Evolutionary conservation across 2,113 vertebrate species (phyloP).

Genomic region (Xerus inauris): DNA sequence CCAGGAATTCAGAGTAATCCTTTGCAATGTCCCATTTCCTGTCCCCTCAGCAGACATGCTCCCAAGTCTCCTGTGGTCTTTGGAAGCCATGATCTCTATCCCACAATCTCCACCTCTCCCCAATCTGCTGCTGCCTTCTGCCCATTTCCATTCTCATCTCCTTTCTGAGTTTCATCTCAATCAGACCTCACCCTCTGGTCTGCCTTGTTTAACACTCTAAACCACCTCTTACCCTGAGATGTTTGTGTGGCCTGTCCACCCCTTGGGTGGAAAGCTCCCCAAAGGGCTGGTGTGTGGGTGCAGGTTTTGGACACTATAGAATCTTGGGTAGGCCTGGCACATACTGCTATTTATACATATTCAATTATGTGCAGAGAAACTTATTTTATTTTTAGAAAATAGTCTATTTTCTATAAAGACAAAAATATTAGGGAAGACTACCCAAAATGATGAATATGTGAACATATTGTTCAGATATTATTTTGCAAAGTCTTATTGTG

Average conservation of each 20-base stretch:
- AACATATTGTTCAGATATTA: neutral
- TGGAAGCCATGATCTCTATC: neutral
- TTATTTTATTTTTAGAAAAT: neutral
- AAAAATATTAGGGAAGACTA: neutral
- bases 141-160: neutral
- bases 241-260: no score
- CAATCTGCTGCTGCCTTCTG: neutral
- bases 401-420: neutral
- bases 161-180: neutral
- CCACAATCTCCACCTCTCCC: no score
- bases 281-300: neutral
- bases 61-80: fast-evolving
- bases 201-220: fast-evolving
- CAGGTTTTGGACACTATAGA: neutral
- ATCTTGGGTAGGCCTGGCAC: neutral
- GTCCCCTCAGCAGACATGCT: neutral
- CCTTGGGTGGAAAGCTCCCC: neutral
- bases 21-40: no score
- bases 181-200: neutral
- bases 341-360: neutral
- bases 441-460: neutral
- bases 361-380: neutral
- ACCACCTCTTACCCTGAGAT: neutral
- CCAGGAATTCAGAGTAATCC: neutral
- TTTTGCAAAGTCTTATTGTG: neutral